phyloP scores from a whole-genome alignment of 2,113 vertebrate genomes.

The Sphyrna mokarran region DNA sequence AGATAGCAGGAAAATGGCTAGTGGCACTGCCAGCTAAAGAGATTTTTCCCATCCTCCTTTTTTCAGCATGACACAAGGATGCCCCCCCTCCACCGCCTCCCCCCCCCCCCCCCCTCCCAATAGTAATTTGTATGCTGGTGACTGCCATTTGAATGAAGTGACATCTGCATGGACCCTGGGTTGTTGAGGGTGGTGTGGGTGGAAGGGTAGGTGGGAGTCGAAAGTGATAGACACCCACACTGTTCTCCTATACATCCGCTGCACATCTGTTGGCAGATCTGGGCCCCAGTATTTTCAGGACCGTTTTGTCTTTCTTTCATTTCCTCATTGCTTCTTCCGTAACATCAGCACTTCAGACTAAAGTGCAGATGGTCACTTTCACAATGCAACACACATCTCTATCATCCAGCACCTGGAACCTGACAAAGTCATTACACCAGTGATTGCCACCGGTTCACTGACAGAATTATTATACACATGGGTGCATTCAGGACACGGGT shows the following conservation, averaged over 20 bases:
- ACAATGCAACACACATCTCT: background rate
- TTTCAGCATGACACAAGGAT: background rate
- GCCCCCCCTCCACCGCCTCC: too few species aligned
- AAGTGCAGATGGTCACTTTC: slow-evolving; percentile 11
- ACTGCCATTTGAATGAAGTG: background rate
- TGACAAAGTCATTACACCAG: slow-evolving; percentile 31
- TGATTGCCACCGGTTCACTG: slow-evolving; percentile 5
- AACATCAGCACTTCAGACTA: background rate
- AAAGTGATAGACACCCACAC: background rate
- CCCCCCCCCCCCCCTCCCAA: too few species aligned
- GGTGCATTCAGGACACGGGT: slow-evolving; percentile 21
- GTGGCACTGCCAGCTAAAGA: background rate
- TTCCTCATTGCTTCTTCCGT: background rate
- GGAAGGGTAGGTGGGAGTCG: too few species aligned
- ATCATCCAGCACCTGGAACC: slow-evolving; percentile 15
- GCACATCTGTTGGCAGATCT: slow-evolving; percentile 1
- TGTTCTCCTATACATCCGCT: background rate
- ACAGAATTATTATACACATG: slow-evolving; percentile 29
- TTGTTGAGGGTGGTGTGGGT: background rate
- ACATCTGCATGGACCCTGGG: background rate
- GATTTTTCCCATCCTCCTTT: background rate
- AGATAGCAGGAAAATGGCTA: background rate
- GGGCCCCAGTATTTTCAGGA: background rate
- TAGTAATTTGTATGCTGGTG: background rate
- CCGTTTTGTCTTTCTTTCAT: background rate